These are phyloP conservation scores for Cheilosia grossa DNA, from an alignment of 2,888 invertebrate genomes.

Conservation along the genomic window DNA sequence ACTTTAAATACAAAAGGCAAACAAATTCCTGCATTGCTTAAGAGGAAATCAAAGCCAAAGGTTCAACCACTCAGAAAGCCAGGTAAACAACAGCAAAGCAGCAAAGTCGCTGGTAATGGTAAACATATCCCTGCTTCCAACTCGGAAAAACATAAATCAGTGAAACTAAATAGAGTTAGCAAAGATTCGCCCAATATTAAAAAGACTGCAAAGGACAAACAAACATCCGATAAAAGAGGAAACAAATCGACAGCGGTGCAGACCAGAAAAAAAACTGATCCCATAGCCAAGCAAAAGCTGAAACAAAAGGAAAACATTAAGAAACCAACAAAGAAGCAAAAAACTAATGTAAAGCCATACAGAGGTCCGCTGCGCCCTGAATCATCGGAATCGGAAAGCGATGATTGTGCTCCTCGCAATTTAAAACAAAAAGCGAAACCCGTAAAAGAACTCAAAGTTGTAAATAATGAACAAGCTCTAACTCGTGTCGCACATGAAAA, in stretches of 20 bases:
- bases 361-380: constrained; percentile 4
- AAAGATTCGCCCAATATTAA: neutral
- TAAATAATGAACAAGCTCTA: constrained; percentile 14
- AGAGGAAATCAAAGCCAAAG: neutral
- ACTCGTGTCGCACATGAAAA: constrained; percentile 14
- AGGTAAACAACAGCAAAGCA: neutral
- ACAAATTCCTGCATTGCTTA: neutral
- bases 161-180: neutral
- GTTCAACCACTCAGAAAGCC: neutral
- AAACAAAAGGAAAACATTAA: neutral
- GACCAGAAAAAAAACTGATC: neutral
- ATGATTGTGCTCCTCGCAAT: neutral
- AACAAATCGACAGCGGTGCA: neutral
- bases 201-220: neutral
- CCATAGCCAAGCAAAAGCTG: neutral
- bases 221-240: neutral
- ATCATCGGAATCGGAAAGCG: neutral
- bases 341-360: neutral
- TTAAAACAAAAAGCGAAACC: neutral
- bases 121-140: neutral
- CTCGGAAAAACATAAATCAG: neutral
- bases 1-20: neutral
- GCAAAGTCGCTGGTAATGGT: neutral
- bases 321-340: neutral
- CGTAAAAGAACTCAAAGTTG: neutral